phyloP scores from a whole-genome alignment of 2,113 vertebrate species.

The human (Homo sapiens) region GRCh38 chr1:97892501-97893000 shows the following conservation, averaged over 20 bases:
- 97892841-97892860: neutral
- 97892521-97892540: neutral
- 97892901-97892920: neutral
- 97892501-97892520: neutral
- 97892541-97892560: neutral
- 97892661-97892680: neutral
- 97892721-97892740: neutral
- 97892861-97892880: neutral
- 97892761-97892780: neutral
- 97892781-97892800: neutral
- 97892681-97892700: neutral
- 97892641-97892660: neutral
- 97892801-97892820: neutral
- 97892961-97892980: neutral
- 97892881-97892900: neutral
- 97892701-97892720: neutral
- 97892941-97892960: neutral
- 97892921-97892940: neutral
- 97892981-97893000: neutral
- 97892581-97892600: neutral
- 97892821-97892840: neutral
- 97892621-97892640: neutral
- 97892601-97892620: neutral
- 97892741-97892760: neutral
- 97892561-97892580: neutral